Conservation (phyloP, 2,888 invertebrate species). For the Zaprionus lineosus region DNA sequence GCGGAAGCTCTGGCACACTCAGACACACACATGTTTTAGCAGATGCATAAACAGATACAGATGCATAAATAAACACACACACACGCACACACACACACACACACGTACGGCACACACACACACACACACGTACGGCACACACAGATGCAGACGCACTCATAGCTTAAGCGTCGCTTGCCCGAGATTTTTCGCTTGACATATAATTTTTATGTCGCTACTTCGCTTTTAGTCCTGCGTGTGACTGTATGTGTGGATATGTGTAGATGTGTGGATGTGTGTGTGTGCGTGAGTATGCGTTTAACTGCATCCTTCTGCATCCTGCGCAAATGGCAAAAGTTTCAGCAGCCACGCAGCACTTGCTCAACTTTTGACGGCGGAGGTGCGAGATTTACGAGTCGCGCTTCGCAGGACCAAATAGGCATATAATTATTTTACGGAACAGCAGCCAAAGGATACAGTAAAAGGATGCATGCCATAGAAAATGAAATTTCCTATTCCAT, state of each 20-base stretch:
- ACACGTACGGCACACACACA: not conserved
- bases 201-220: conserved; percentile 60
- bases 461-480: conserved; percentile 1
- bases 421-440: conserved; percentile 59
- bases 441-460: conserved; percentile 5
- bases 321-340: conserved; percentile 56
- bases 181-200: conserved; percentile 73
- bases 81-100: conserved; percentile 7
- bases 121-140: conserved; percentile 2
- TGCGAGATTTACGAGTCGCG: conserved; percentile 61
- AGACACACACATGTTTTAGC: too few species aligned
- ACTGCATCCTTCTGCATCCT: conserved; percentile 53
- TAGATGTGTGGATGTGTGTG: conserved; percentile 27
- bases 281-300: conserved; percentile 11
- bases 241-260: conserved; percentile 20
- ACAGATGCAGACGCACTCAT: too few species aligned
- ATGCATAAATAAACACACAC: conserved; percentile 7
- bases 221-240: conserved; percentile 20
- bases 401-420: conserved; percentile 54
- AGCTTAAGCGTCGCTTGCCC: conserved; percentile 52
- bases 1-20: conserved; percentile 50
- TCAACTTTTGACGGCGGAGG: conserved; percentile 59
- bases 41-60: conserved; percentile 40
- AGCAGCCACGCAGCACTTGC: conserved; percentile 54
- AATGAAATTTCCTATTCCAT: too few species aligned